Percentiles rank a stretch among this genome's conserved stretches.
Conservation (phyloP, 2,888 invertebrate genomes). For the Scelioninae gen. 2 region DNA sequence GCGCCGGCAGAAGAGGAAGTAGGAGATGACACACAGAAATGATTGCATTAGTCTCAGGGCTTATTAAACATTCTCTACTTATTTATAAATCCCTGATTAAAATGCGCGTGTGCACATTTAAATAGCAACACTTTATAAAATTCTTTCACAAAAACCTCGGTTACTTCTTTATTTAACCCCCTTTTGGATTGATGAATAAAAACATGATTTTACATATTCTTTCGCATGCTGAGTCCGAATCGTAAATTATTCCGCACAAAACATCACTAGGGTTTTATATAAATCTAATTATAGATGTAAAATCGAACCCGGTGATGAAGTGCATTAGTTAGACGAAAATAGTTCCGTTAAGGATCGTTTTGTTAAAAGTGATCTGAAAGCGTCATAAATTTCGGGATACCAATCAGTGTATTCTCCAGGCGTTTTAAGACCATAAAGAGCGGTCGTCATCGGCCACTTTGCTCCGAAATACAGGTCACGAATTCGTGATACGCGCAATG, state of each 20-base stretch:
- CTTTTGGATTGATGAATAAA: conserved; percentile 15
- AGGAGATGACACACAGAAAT: conserved; percentile 49
- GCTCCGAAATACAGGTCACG: conserved; percentile 59
- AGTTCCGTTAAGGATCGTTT: not conserved
- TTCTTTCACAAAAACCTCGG: not conserved
- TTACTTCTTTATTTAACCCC: not conserved
- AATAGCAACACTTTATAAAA: conserved; percentile 12
- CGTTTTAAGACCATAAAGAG: conserved; percentile 54
- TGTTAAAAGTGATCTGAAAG: conserved; percentile 37
- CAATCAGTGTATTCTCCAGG: conserved; percentile 44
- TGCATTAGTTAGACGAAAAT: conserved; percentile 30
- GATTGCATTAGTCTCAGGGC: conserved; percentile 51
- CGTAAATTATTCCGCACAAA: conserved; percentile 7
- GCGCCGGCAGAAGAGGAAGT: conserved; percentile 39
- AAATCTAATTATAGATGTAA: conserved; percentile 31
- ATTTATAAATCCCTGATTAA: conserved; percentile 51
- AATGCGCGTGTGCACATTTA: conserved; percentile 26
- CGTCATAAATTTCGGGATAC: conserved; percentile 48
- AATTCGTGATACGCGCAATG: conserved; percentile 59
- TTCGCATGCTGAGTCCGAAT: not conserved
- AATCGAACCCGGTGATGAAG: conserved; percentile 12
- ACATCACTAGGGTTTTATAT: conserved; percentile 4
- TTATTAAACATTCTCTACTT: conserved; percentile 54
- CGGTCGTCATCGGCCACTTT: conserved; percentile 56
- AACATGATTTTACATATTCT: conserved; percentile 2